A percentile compares a stretch with the other conserved stretches of the same genome.
phyloP scores from a whole-genome alignment of 2,797 vertebrate species.

The Sebastes steindachneri region DNA sequence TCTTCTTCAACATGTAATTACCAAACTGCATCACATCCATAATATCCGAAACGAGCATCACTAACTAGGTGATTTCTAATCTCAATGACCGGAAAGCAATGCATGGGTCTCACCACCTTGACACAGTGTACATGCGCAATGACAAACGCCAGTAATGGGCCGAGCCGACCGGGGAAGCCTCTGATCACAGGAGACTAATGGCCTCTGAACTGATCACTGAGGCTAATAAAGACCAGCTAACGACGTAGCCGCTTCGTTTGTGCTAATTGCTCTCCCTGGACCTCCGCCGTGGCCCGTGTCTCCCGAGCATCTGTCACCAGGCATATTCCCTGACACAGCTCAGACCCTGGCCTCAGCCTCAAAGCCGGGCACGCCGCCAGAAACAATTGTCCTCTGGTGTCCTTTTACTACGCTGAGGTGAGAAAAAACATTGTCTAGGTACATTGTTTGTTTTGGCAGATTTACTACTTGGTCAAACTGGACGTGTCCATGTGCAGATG shows the following conservation, averaged over 20 bases:
- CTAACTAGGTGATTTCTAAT: neutral
- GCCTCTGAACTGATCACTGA: constrained; percentile 77
- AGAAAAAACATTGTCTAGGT: constrained; percentile 35
- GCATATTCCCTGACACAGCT: constrained; percentile 62
- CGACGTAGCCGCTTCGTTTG: constrained; percentile 75
- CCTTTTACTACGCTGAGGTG: constrained; percentile 53
- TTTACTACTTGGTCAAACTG: constrained; percentile 22
- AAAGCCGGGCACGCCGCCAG: constrained; percentile 57
- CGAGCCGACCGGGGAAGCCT: constrained; percentile 46
- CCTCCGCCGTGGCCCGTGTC: constrained; percentile 63
- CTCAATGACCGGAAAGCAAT: neutral
- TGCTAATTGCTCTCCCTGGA: constrained; percentile 81
- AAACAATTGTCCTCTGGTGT: constrained; percentile 68
- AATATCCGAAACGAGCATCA: neutral
- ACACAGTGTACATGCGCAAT: constrained; percentile 18
- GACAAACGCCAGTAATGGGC: constrained; percentile 49
- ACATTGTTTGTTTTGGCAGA: constrained; percentile 44
- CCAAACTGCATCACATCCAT: neutral
- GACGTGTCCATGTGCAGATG: neutral
- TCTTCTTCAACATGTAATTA: neutral
- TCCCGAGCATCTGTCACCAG: constrained; percentile 77
- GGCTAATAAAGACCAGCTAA: constrained; percentile 83
- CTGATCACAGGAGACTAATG: constrained; percentile 76
- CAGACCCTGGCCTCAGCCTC: constrained; percentile 63
- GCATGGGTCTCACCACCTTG: constrained; percentile 11